A percentile compares a stretch with the other conserved stretches of the same genome.
Evolutionary conservation across 2,113 vertebrate species (phyloP).

Genomic region (Lepisosteus oculatus): DNA sequence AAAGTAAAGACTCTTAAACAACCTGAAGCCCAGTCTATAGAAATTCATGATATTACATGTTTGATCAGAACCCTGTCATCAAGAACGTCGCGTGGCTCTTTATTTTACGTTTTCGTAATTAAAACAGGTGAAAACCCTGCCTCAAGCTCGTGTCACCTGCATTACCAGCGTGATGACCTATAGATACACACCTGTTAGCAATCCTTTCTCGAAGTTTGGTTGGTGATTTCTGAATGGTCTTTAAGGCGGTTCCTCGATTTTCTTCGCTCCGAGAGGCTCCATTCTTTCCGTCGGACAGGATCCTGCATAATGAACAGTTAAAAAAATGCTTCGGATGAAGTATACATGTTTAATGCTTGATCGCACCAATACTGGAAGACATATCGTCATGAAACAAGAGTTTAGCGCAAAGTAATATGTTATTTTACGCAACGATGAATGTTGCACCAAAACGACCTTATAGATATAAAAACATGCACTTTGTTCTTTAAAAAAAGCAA

Average conservation of each 20-base stretch:
- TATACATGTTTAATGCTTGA: too few species aligned
- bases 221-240: slow-evolving; percentile 49
- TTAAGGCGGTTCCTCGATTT: slow-evolving; percentile 68
- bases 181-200: slow-evolving; percentile 26
- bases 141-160: slow-evolving; percentile 28
- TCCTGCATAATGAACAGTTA: slow-evolving; percentile 11
- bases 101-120: background rate
- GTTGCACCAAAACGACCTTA: too few species aligned
- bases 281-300: slow-evolving; percentile 8
- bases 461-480: too few species aligned
- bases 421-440: too few species aligned
- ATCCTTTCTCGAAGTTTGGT: slow-evolving; percentile 42
- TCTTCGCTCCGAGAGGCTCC: slow-evolving; percentile 55
- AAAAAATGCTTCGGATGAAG: background rate
- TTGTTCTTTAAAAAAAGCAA: too few species aligned
- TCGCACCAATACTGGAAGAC: too few species aligned
- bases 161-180: slow-evolving; percentile 34
- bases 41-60: slow-evolving; percentile 74
- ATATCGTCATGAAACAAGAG: too few species aligned
- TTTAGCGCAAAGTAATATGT: too few species aligned
- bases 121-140: background rate
- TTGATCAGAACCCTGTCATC: slow-evolving; percentile 57
- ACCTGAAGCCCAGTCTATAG: slow-evolving; percentile 68
- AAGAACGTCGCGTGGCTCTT: slow-evolving; percentile 59
- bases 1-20: slow-evolving; percentile 72